Conservation (phyloP, 2,113 vertebrate species). For the Lepus americanus region DNA sequence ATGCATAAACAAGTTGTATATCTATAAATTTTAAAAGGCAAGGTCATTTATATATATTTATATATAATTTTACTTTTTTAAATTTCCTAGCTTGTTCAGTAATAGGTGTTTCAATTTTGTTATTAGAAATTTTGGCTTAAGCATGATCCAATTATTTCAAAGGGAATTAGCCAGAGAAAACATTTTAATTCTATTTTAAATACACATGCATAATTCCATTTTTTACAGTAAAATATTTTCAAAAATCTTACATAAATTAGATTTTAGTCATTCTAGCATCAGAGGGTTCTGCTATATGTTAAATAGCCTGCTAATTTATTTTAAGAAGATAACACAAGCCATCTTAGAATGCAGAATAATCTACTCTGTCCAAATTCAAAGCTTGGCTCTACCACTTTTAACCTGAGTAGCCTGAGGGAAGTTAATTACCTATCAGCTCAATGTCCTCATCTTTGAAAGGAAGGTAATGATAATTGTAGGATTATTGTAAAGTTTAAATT, state of each 20-base stretch:
- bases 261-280: background rate
- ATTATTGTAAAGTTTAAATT: constrained; percentile 1
- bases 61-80: constrained; percentile 12
- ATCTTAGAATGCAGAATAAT: background rate
- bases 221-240: background rate
- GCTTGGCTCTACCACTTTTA: background rate
- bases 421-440: background rate
- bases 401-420: background rate
- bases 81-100: constrained; percentile 37
- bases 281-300: background rate
- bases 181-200: constrained; percentile 21
- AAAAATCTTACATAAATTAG: background rate
- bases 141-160: constrained; percentile 26
- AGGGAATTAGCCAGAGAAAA: background rate
- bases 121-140: constrained; percentile 43
- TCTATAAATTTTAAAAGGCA: background rate
- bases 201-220: background rate
- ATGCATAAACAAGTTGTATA: background rate
- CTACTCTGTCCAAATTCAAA: background rate
- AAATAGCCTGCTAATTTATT: background rate
- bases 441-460: background rate
- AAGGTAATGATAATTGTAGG: background rate
- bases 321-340: background rate
- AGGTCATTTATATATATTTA: too few relatives aligned
- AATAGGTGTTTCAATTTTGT: background rate